Conservation (phyloP, 2,888 invertebrate genomes). For the Ypsolopha sequella region DNA sequence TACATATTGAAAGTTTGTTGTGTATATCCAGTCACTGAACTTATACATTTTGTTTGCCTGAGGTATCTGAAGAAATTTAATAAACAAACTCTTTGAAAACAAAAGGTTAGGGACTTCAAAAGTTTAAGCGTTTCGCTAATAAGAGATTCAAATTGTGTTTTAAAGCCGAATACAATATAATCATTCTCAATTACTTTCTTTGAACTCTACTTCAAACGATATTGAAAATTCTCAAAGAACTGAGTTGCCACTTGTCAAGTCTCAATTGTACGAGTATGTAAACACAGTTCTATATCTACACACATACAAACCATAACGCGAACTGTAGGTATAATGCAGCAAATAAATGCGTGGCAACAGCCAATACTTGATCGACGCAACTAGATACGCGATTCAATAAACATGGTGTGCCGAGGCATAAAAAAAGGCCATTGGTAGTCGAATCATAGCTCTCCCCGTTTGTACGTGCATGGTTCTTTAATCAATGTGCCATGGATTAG, state of each 20-base stretch:
- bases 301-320: background rate
- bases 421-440: slow-evolving; percentile 49
- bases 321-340: background rate
- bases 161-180: too few relatives aligned
- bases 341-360: slow-evolving; percentile 12
- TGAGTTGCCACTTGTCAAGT: background rate
- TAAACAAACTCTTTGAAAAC: too few relatives aligned
- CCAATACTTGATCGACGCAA: slow-evolving; percentile 41
- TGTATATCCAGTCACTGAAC: background rate
- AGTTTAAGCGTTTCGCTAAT: too few relatives aligned
- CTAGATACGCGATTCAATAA: slow-evolving; percentile 59
- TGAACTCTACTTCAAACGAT: too few relatives aligned
- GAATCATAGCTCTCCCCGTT: slow-evolving; percentile 26
- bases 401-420: slow-evolving; percentile 50
- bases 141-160: too few relatives aligned
- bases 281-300: background rate
- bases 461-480: slow-evolving; percentile 44
- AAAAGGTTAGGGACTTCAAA: too few relatives aligned
- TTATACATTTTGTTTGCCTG: background rate
- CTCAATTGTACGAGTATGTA: slow-evolving; percentile 2
- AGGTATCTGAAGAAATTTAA: too few relatives aligned
- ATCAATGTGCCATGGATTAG: slow-evolving; percentile 29
- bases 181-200: too few relatives aligned
- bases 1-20: background rate
- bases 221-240: too few relatives aligned